Base-by-base conservation (phyloP, 1,140 invertebrate species). In the Lordiphosa clarofinis region DNA sequence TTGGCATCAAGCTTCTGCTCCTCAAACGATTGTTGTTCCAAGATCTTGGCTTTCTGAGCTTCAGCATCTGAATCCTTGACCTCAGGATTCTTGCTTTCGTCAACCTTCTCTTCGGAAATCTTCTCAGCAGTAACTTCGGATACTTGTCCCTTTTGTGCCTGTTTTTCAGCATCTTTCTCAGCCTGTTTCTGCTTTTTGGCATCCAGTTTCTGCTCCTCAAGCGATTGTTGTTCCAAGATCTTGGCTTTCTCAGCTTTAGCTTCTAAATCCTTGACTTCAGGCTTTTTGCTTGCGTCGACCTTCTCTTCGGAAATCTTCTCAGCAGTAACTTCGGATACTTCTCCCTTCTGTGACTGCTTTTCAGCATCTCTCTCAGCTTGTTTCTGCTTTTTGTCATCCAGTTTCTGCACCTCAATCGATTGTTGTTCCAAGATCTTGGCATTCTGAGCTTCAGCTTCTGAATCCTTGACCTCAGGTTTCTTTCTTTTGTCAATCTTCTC, bases 361-460 rank as follows among this genome's bases (percentile, higher is more conserved):
- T 15, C 15, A 15, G 15, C 15, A 15, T 15, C 15, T 15, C 2
- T 15, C 15, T 15, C 15, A 15, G 15, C 15, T 2, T 15, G 15
- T 15, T 15, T 15, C 15, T 15, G 15, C 2, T 15, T 15, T 1
- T 15, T 15, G 15, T 15, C 15, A 1, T 15, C 15, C 1, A 15
- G 15, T 2, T 24, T 24, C 21, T 24, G 21, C 4, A 5, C 21
- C 21, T 24, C 21, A 4, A 24, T 24, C 21, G 21, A 5, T 24
- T 31, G 28, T 2, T 31, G 6, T 8, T 31, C 28, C 28, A 31
- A 8, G 7, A 31, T 31, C 28, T 31, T 31, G 11, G 73, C 53
- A 24, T 79, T 60, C n/a, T 74, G 42, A 7, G 71, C 52, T 42
- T 86, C 61, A 19, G 40, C 21, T 11, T 52, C 37, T 0, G 28